Evolutionary conservation across 2,888 invertebrate genomes (phyloP), one percentile per base, ranked within the genome.

Genomic region (Xylocampa areola): DNA sequence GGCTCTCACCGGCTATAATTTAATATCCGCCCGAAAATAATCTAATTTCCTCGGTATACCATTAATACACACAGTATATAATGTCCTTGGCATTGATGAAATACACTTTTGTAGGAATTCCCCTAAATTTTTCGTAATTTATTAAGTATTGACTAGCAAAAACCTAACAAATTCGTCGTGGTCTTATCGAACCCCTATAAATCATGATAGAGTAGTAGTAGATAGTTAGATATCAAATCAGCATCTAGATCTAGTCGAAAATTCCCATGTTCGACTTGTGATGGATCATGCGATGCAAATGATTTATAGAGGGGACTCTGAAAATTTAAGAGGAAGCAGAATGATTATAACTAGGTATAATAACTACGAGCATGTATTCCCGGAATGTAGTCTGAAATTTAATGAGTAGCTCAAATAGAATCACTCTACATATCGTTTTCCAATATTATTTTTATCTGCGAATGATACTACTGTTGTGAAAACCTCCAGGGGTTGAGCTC

Each of bases 21-120:
- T 91, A 93, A 94, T 92, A 93, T 94, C 94, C 94, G 94, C 84
- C 84, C 87, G 69, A 88, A 89, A 87, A 86, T 90, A 90, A 90
- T 89, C 87, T 82, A 79, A 90, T 89, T 91, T 90, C 91, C 90
- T 89, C 84, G 71, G 78, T 71, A 81, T 74, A 74, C 75, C 65
- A 79, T 72, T 76, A 72, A 77, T n/a, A n/a, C n/a, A n/a, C n/a
- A n/a, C n/a, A n/a, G n/a, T 77, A 55, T 59, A 48, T 69, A 68
- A 70, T 71, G 62, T 62, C 69, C 81, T 84, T 85, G 83, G 82
- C 80, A 79, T 76, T 80, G 73, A 73, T 69, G 66, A 68, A 70
- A 68, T 30, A 50, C 33, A 52, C 48, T 66, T 62, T 70, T 68
- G 58, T 73, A 73, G 37, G 54, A 63, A 62, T 75, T 77, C 73